phyloP scores from a whole-genome alignment of 2,797 vertebrate genomes.

The Lepidocolaptes lacrymiger region DNA sequence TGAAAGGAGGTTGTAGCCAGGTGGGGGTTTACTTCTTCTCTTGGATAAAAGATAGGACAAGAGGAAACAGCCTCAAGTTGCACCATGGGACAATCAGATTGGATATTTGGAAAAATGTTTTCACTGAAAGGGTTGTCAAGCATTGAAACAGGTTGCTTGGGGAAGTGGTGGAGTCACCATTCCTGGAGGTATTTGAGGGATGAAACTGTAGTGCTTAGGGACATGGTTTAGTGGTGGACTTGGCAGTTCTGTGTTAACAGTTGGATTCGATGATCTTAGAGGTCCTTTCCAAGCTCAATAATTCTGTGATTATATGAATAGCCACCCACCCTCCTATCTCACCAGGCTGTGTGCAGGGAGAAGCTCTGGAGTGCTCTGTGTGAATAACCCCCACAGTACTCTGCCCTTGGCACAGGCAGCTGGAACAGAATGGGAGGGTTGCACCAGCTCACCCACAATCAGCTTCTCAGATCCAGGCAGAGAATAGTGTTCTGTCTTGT shows the following conservation, averaged over 20 bases:
- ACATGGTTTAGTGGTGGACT: neutral
- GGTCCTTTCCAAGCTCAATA: neutral
- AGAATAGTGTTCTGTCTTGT: constrained; percentile 26
- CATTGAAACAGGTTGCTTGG: neutral
- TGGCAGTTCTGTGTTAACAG: neutral
- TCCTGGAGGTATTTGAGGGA: neutral
- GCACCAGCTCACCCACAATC: constrained; percentile 48
- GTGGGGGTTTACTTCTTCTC: neutral
- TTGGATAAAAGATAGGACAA: neutral
- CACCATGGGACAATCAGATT: neutral
- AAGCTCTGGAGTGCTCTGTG: neutral
- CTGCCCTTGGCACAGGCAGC: constrained; percentile 23
- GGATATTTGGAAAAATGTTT: neutral
- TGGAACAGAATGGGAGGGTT: constrained; percentile 46
- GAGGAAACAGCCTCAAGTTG: neutral
- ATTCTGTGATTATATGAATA: neutral
- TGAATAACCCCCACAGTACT: constrained; percentile 46
- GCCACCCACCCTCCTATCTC: neutral
- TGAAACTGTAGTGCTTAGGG: neutral
- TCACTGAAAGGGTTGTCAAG: neutral
- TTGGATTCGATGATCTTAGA: neutral
- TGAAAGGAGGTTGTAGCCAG: neutral
- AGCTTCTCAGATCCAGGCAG: constrained; percentile 12
- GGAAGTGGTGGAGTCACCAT: neutral
- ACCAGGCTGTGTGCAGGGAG: fast-evolving